Conservation (phyloP, 2,888 invertebrate species). For the Sarcophaga variegata region DNA sequence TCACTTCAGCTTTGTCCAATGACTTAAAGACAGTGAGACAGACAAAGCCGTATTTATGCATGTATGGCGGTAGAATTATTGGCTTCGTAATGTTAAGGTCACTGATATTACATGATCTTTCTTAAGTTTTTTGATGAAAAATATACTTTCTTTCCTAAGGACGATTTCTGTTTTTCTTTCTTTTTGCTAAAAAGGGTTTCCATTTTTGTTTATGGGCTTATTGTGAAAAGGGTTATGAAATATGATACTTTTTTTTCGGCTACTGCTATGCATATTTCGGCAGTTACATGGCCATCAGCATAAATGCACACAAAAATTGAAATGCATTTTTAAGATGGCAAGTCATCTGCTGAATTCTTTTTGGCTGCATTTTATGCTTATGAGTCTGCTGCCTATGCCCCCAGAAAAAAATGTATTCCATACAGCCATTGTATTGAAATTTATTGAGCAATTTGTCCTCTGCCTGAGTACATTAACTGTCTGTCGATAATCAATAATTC, state of each 20-base stretch:
- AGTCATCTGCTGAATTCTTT: too few relatives aligned
- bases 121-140: background rate
- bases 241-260: background rate
- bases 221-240: conserved; percentile 3
- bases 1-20: too few relatives aligned
- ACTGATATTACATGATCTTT: background rate
- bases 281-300: background rate
- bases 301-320: too few relatives aligned
- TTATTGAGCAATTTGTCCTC: background rate
- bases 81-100: background rate
- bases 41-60: too few relatives aligned
- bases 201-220: background rate
- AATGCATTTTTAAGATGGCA: too few relatives aligned
- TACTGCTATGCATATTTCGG: background rate
- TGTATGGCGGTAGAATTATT: background rate
- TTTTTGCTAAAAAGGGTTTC: background rate
- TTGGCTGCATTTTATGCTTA: too few relatives aligned
- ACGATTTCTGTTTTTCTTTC: background rate
- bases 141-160: background rate
- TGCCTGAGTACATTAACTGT: background rate
- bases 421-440: background rate
- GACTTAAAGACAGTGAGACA: background rate
- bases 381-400: background rate
- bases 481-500: background rate
- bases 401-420: background rate